Percentiles rank a stretch among this genome's conserved stretches.
Evolutionary conservation across 1,140 invertebrate genomes (phyloP).

Genomic region (Calliphora vicina): DNA sequence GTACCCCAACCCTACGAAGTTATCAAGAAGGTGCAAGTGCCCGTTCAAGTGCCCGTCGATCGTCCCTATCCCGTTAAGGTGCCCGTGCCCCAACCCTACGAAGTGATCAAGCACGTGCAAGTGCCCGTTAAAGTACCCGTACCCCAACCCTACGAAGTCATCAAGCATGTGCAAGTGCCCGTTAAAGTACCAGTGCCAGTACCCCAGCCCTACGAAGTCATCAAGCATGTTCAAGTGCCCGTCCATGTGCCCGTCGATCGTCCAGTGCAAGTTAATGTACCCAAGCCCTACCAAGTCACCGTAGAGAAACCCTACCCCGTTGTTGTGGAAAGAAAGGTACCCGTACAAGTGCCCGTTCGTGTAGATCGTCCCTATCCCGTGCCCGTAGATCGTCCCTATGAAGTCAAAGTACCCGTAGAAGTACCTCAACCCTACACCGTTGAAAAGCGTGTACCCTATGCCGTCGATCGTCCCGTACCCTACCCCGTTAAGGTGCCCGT

Average conservation of each 20-base stretch:
- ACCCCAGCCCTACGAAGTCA: slow-evolving; percentile 74
- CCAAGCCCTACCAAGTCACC: slow-evolving; percentile 77
- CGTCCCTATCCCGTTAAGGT: slow-evolving; percentile 69
- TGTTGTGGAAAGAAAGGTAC: slow-evolving; percentile 74
- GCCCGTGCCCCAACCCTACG: slow-evolving; percentile 74
- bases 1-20: slow-evolving; percentile 76
- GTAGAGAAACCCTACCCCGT: slow-evolving; percentile 76
- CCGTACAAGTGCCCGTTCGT: slow-evolving; percentile 73
- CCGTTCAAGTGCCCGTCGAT: slow-evolving; percentile 71
- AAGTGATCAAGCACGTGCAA: slow-evolving; percentile 76
- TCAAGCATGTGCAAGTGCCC: slow-evolving; percentile 73
- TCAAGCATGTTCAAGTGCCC: slow-evolving; percentile 74
- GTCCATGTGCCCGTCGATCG: slow-evolving; percentile 70
- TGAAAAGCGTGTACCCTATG: slow-evolving; percentile 74
- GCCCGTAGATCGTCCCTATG: slow-evolving; percentile 67
- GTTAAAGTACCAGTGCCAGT: slow-evolving; percentile 74
- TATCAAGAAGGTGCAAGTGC: slow-evolving; percentile 77
- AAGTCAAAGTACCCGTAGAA: slow-evolving; percentile 67
- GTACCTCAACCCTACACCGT: slow-evolving; percentile 70
- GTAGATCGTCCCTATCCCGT: slow-evolving; percentile 76
- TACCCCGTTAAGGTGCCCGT: slow-evolving; percentile 70
- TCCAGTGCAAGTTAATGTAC: slow-evolving; percentile 73
- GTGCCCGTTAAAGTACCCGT: slow-evolving; percentile 75
- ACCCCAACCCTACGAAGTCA: slow-evolving; percentile 76
- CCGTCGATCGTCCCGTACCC: slow-evolving; percentile 71